phyloP scores from a whole-genome alignment of 2,797 vertebrate species.

The Trachops cirrhosus region DNA sequence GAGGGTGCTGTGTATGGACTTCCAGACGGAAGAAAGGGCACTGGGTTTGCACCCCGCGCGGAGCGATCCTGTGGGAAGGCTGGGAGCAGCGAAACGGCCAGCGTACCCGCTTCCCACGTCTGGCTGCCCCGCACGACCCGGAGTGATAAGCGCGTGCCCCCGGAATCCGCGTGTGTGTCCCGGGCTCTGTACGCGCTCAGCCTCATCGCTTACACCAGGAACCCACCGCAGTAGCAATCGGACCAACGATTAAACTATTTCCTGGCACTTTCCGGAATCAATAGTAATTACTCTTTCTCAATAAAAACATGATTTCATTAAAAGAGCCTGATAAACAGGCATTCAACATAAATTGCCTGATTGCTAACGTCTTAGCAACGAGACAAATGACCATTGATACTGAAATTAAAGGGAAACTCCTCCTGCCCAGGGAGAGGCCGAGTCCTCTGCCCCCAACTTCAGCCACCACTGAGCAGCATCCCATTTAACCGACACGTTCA shows the following conservation, averaged over 20 bases:
- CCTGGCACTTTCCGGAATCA: neutral
- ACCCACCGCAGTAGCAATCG: neutral
- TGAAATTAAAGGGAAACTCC: neutral
- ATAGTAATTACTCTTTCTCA: neutral
- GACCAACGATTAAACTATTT: neutral
- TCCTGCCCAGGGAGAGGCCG: neutral
- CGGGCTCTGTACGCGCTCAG: neutral
- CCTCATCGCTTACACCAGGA: neutral
- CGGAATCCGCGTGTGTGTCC: neutral
- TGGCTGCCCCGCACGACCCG: neutral
- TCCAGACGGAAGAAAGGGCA: neutral
- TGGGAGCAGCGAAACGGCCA: neutral
- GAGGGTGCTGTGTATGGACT: neutral
- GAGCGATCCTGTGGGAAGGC: neutral
- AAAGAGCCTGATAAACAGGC: neutral
- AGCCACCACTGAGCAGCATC: neutral
- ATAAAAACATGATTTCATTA: neutral
- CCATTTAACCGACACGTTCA: neutral
- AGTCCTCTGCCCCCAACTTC: neutral
- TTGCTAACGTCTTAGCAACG: neutral
- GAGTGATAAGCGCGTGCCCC: neutral
- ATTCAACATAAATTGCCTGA: neutral
- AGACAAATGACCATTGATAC: neutral
- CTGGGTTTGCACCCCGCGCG: neutral
- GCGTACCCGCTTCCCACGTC: no score